Evolutionary conservation across 2,113 vertebrate species (phyloP), one percentile per base, ranked within the genome.

Genomic region (Chaetura pelagica): DNA sequence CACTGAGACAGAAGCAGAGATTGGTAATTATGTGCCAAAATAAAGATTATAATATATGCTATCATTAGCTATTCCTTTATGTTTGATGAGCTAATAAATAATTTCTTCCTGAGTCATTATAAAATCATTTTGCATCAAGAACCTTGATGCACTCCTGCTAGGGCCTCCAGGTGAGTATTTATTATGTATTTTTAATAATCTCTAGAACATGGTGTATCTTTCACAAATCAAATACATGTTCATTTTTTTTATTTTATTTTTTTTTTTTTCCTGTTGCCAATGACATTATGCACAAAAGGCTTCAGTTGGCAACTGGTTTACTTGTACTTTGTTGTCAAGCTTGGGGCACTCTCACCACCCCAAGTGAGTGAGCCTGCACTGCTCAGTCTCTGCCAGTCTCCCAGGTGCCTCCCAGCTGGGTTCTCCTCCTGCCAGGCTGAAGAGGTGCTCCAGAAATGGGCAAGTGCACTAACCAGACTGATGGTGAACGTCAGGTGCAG

Each of bases 71-170:
- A 48, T 83, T 83, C 67, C 64, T 95, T 83, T 90, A 87, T 95
- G 78, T 96, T 89, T 93, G 93, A 95, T 88, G 93, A 96, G 72
- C 84, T 95, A 95, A 95, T 97, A 96, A 95, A 95, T 95, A 95
- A 96, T 94, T 97, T 86, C 86, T 95, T 93, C 96, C 94, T 57
- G 74, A 76, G 54, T 64, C 94, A 90, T 97, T 96, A 94, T 74
- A 96, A 95, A 95, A 51, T 64, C 77, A 95, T 97, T 97, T 92
- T 73, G 74, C 76, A 73, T 59, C 46, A 86, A 81, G 88, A 57
- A 63, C 76, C 74, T 71, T 57, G 68, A 61, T 51, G 46, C 4
- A 2, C 83, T 90, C 61, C 66, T 87, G 61, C 80, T 57, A 51
- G 68, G 52, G 63, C 69, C 62, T 91, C 61, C 57, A 95, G 93